Conservation (phyloP, 2,797 vertebrate species). For the Lutjanus argentimaculatus region DNA sequence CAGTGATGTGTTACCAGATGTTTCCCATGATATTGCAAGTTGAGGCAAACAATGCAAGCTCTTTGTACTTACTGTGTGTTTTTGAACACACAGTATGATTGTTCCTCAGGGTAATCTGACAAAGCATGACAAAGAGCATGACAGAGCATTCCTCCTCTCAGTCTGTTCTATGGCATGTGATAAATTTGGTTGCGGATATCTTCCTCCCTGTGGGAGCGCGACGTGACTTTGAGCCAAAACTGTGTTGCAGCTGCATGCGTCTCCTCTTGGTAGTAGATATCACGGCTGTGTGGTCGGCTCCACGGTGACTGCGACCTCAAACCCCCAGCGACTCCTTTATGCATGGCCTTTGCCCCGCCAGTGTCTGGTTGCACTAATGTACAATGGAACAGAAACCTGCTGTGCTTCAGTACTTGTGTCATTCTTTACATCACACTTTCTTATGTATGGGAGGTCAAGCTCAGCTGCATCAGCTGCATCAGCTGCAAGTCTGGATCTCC, state of each 20-base stretch:
- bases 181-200: constrained; percentile 26
- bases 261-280: constrained; percentile 22
- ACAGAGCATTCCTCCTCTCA: constrained; percentile 25
- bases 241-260: constrained; percentile 1
- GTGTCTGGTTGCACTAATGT: constrained; percentile 32
- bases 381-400: constrained; percentile 33
- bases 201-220: constrained; percentile 40
- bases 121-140: constrained; percentile 16
- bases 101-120: constrained; percentile 2
- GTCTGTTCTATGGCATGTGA: constrained; percentile 15
- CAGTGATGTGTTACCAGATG: background rate
- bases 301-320: constrained; percentile 44
- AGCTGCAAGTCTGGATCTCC: constrained; percentile 19
- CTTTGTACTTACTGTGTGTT: background rate
- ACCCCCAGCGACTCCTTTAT: background rate
- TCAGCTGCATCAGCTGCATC: constrained; percentile 10
- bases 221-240: constrained; percentile 35
- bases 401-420: constrained; percentile 17
- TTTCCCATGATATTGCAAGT: constrained; percentile 3
- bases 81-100: background rate
- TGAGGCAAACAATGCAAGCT: background rate
- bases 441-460: constrained; percentile 44
- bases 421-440: constrained; percentile 27
- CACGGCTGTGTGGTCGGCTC: constrained; percentile 58
- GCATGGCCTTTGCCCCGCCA: constrained; percentile 25